These are phyloP conservation scores for Patiria miniata DNA, from an alignment of 35 echinoderm and acorn worm genomes.

Conservation along the genomic window DNA sequence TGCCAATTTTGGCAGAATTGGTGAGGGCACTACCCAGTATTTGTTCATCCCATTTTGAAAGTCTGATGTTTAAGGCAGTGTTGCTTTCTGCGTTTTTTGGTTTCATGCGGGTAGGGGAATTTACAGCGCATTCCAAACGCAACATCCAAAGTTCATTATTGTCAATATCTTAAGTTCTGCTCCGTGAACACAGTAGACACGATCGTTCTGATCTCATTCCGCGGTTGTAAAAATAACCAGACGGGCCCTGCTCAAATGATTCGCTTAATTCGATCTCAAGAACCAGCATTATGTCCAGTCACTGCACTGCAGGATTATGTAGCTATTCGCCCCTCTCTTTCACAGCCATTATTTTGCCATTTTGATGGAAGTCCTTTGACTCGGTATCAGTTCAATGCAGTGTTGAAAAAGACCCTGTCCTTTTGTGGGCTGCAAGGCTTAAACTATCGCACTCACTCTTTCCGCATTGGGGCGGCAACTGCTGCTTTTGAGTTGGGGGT, in stretches of 20 bases:
- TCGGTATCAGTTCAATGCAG: background rate
- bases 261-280: background rate
- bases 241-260: background rate
- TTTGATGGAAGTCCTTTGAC: slow-evolving; percentile 1
- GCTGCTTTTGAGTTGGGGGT: slow-evolving; percentile 20
- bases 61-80: background rate
- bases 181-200: background rate
- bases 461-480: slow-evolving; percentile 14
- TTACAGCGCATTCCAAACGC: background rate
- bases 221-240: background rate
- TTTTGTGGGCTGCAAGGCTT: background rate
- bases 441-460: background rate
- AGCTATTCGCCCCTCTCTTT: background rate
- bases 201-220: background rate
- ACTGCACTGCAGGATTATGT: background rate
- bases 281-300: background rate
- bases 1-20: background rate
- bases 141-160: background rate
- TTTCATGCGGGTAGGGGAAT: background rate
- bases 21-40: background rate
- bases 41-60: slow-evolving; percentile 15
- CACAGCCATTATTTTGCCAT: background rate
- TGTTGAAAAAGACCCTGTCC: background rate
- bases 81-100: slow-evolving; percentile 4
- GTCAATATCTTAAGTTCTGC: background rate